Evolutionary conservation across 1,140 invertebrate genomes (phyloP).

Genomic region (Limonius californicus): DNA sequence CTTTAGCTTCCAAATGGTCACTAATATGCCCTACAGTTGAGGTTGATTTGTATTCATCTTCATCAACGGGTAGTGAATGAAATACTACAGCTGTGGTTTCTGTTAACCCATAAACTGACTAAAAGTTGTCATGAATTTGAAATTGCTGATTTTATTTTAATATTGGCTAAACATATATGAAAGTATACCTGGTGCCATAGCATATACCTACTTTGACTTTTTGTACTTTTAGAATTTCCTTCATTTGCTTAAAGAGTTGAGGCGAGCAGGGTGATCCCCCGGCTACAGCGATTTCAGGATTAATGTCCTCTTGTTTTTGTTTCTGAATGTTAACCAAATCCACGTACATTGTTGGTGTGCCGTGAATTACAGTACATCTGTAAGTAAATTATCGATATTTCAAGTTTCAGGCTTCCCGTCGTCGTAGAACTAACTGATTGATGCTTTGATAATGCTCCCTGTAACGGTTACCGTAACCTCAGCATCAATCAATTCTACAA

Average conservation of each 20-base stretch:
- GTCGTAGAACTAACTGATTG: too few species aligned
- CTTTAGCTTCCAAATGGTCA: conserved; percentile 76
- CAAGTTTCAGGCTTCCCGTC: neutral
- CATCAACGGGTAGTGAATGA: conserved; percentile 62
- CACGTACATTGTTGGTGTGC: conserved; percentile 96
- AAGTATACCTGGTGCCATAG: neutral
- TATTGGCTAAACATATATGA: neutral
- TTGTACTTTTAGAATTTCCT: conserved; percentile 34
- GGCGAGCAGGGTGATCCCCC: conserved; percentile 76
- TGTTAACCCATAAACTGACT: conserved; percentile 85
- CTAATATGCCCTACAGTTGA: conserved; percentile 74
- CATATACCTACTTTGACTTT: conserved; percentile 36
- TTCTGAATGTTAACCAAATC: conserved; percentile 65
- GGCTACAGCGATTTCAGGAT: conserved; percentile 57
- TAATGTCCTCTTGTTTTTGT: conserved; percentile 49
- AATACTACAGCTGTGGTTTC: conserved; percentile 78
- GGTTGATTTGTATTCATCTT: conserved; percentile 57
- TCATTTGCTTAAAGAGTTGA: conserved; percentile 62
- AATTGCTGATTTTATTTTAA: neutral
- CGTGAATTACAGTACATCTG: conserved; percentile 76
- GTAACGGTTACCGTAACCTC: too few species aligned
- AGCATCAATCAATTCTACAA: too few species aligned
- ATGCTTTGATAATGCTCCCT: too few species aligned
- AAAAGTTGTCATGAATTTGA: conserved; percentile 29
- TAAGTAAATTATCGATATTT: conserved; percentile 17